Base-by-base conservation (phyloP, 2,797 vertebrate species). In the Esox masquinongy region DNA sequence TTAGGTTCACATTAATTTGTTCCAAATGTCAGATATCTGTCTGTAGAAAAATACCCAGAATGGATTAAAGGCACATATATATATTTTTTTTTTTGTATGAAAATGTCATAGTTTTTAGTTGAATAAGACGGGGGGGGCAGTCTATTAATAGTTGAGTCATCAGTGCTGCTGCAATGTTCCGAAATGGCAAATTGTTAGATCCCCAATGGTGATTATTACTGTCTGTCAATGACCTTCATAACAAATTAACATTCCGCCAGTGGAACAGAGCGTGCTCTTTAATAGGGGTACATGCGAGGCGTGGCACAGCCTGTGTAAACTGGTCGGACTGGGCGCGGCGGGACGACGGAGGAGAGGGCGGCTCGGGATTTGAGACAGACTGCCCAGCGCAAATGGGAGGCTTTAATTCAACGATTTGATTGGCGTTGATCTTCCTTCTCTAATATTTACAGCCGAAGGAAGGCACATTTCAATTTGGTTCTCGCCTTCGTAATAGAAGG, bases 131-230 rank as follows among this genome's bases (percentile, higher is more conserved):
- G 90, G 51, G 26, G 47, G 16, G 43, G 64, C 19, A 34, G 70
- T 53, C 89, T 76, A 87, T 82, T 91, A 91, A 89, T 86, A 90
- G 82, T 88, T 92, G 89, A 94, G 92, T 94, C 92, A 93, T 93
- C 87, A 87, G 85, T 84, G 93, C 85, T 77, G 84, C 84, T 76
- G 84, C 90, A 92, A 92, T 91, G 91, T 90, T 93, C 92, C 90
- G 90, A 95, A 96, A 94, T 93, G 93, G 91, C 92, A 95, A 94
- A 94, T 91, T 90, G 92, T 94, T 94, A 91, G 90, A 94, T 93
- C 92, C 90, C 86, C 92, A 91, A 92, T 90, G 91, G 93, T 94
- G 92, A 89, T 90, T 87, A 93, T 93, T 94, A 91, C 89, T 94
- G 93, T 92, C 92, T 92, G 89, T 92, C 90, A 83, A 91, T 95